These are phyloP conservation scores for Pheosia tremula DNA, from an alignment of 2,888 invertebrate species.

Conservation along the genomic window DNA sequence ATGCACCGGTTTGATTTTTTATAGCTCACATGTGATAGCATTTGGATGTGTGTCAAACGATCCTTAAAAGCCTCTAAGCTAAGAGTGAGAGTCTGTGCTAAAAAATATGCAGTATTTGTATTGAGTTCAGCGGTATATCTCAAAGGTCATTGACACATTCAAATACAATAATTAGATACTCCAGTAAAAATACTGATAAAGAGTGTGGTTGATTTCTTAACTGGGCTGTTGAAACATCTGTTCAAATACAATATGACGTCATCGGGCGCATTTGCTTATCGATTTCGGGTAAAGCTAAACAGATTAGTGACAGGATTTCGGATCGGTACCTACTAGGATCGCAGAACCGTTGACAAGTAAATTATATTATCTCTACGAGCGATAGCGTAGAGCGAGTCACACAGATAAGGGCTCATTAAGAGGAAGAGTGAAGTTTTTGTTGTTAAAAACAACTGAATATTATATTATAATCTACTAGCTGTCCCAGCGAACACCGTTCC, in stretches of 20 bases:
- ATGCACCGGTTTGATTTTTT: no score
- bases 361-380: conserved; percentile 21
- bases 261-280: conserved; percentile 12
- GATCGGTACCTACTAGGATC: conserved; percentile 8
- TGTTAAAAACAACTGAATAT: neutral
- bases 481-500: no score
- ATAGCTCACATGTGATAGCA: no score
- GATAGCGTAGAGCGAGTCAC: conserved; percentile 20
- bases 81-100: no score
- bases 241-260: conserved; percentile 19
- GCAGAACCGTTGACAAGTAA: conserved; percentile 18
- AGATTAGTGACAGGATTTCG: conserved; percentile 21
- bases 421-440: neutral
- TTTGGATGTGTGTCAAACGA: no score
- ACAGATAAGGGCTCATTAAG: conserved; percentile 9
- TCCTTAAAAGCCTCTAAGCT: no score
- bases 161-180: neutral
- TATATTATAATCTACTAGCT: no score
- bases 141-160: neutral
- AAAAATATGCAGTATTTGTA: no score
- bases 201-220: neutral
- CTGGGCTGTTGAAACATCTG: neutral
- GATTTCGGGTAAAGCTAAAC: conserved; percentile 28
- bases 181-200: neutral
- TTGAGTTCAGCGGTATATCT: neutral